Evolutionary conservation across 2,113 vertebrate species (phyloP).

Genomic region (Microcebus ravelobensis): DNA sequence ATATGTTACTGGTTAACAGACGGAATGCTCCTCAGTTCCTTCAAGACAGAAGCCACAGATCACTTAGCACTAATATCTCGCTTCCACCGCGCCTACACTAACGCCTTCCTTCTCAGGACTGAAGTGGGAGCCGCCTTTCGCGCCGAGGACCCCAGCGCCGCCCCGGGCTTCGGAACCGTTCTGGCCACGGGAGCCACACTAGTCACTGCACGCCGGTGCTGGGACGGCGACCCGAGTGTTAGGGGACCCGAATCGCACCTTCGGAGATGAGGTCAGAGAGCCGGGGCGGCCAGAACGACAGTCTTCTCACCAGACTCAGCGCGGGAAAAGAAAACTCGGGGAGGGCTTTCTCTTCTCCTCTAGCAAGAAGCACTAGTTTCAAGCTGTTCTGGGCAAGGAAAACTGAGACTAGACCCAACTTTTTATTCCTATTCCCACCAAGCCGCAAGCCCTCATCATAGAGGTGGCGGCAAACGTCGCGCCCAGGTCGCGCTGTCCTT

Average conservation of each 20-base stretch:
- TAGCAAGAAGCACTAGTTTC: background rate
- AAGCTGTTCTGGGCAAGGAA: background rate
- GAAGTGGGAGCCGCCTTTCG: background rate
- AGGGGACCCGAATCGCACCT: background rate
- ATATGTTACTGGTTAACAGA: background rate
- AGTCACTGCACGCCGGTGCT: too few relatives aligned
- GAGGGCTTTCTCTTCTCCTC: background rate
- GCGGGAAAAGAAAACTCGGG: background rate
- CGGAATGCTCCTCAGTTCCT: background rate
- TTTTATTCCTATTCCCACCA: background rate
- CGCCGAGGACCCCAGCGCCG: background rate
- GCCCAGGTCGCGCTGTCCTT: background rate
- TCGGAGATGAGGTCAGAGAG: background rate
- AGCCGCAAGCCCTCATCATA: background rate
- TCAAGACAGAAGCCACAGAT: background rate
- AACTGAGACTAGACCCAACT: rapidly evolving
- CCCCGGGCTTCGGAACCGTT: background rate
- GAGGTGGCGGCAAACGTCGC: background rate
- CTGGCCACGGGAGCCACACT: background rate
- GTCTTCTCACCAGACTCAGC: background rate
- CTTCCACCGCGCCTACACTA: background rate
- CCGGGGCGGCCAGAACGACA: background rate
- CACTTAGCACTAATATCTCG: background rate
- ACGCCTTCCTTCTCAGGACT: background rate
- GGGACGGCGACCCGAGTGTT: rapidly evolving